Evolutionary conservation across 2,797 vertebrate genomes (phyloP).

Genomic region (Sus cebifrons): DNA sequence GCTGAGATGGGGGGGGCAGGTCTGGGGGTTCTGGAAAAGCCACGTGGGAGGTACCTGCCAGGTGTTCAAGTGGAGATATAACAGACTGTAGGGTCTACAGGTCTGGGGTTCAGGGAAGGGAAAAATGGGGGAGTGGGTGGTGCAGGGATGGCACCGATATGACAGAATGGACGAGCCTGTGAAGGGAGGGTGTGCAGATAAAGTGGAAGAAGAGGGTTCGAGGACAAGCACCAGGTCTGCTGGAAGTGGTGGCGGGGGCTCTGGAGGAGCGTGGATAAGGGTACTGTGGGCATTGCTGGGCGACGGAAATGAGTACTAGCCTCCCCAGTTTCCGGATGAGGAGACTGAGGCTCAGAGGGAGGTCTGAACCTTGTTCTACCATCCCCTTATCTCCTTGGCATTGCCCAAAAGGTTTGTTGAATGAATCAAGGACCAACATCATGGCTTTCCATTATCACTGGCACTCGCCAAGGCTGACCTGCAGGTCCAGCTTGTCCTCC

Average conservation of each 20-base stretch:
- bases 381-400: rapidly evolving
- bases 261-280: no score
- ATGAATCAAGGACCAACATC: slow-evolving; percentile 73
- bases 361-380: not conserved
- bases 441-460: not conserved
- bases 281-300: not conserved
- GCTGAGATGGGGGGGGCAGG: not conserved
- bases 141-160: rapidly evolving
- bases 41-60: not conserved
- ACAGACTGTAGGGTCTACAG: no score
- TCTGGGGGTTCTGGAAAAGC: not conserved
- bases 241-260: rapidly evolving
- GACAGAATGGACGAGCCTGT: rapidly evolving
- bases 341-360: not conserved
- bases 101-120: not conserved
- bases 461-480: slow-evolving; percentile 86
- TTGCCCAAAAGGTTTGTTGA: not conserved
- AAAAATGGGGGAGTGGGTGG: not conserved
- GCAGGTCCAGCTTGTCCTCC: slow-evolving; percentile 89
- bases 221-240: not conserved
- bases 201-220: rapidly evolving
- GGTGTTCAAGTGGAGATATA: not conserved
- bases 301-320: no score
- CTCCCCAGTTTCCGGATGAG: not conserved
- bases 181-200: rapidly evolving